Base-by-base conservation (phyloP, 2,113 vertebrate species). In the Gymnarchus niloticus region DNA sequence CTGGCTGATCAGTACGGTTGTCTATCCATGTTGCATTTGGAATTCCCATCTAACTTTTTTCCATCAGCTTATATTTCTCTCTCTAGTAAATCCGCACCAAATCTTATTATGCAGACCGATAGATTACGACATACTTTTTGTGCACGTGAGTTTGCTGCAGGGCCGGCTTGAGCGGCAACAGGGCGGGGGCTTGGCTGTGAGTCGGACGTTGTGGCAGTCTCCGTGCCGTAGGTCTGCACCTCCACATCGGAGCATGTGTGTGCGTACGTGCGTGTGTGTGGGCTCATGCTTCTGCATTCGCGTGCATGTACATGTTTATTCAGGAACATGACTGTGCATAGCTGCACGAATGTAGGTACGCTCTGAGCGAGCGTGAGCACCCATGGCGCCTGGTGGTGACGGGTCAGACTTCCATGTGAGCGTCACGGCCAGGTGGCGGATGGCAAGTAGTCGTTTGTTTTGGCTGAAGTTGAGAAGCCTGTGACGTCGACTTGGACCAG, bases 401-500 rank as follows among this genome's bases (percentile, higher is more conserved):
- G 87, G 88, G 89, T 84, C 86, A 88, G 89, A 88, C 23, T 57
- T 57, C 56, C 56, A 12, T 21, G 88, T 87, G 88, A 87, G 88
- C 65, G 37, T 41, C 14, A 41, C 33, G 65, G 14, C 65, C 14
- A 33, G 14, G 10, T 37, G 28, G 65, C 1, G 65, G 0, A 33
- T 1, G 65, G 65, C 61, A 0, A 69, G 61, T 37, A 4, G 9
- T 3, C 89, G 88, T 87, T 91, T 86, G 86, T 91, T 87, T 91
- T 93, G 92, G 92, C 91, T 92, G 87, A 81, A 87, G 89, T 90
- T 90, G 88, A 91, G 90, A 92, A 90, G 86, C 85, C 92, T 90
- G 88, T 94, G 92, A 93, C 90, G 92, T 92, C 88, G 78, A 86
- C 88, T 87, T 88, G 41, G 87, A 90, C 91, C 91, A 93, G 92